A percentile compares a stretch with the other conserved stretches of the same genome.
These are phyloP conservation scores for Athalia circularis DNA, from an alignment of 2,888 invertebrate species.

Conservation along the genomic window DNA sequence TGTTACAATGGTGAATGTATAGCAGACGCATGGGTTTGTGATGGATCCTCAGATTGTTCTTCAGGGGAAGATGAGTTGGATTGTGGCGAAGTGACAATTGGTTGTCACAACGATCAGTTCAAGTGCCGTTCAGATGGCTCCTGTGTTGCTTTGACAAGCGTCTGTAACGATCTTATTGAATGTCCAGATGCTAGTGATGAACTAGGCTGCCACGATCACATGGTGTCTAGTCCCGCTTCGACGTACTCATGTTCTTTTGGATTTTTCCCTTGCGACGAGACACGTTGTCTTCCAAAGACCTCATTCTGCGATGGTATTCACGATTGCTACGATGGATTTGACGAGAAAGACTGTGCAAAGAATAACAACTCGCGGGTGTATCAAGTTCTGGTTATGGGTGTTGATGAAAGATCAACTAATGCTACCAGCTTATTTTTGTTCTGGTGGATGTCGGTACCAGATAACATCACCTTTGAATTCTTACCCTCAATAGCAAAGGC, in stretches of 20 bases:
- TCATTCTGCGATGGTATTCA: constrained; percentile 81
- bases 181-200: constrained; percentile 79
- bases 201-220: constrained; percentile 69
- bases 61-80: constrained; percentile 79
- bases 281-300: constrained; percentile 78
- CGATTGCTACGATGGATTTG: constrained; percentile 85
- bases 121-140: constrained; percentile 80
- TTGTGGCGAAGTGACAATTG: constrained; percentile 70
- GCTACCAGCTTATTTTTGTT: constrained; percentile 80
- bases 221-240: constrained; percentile 67
- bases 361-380: constrained; percentile 73
- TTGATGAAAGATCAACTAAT: constrained; percentile 80
- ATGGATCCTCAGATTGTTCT: constrained; percentile 78
- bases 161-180: constrained; percentile 76
- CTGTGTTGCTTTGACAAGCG: constrained; percentile 76
- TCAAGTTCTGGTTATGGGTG: constrained; percentile 79
- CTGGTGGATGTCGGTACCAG: constrained; percentile 78
- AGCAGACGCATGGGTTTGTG: constrained; percentile 79
- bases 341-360: constrained; percentile 81
- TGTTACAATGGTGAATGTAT: constrained; percentile 79
- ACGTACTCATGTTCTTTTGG: constrained; percentile 76
- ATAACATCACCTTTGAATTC: constrained; percentile 77
- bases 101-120: constrained; percentile 75
- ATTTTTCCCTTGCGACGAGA: constrained; percentile 79
- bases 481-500: constrained; percentile 81